A percentile compares a stretch with the other conserved stretches of the same genome.
Conservation (phyloP, 2,797 vertebrate species). For the Brachyrhaphis roseni region DNA sequence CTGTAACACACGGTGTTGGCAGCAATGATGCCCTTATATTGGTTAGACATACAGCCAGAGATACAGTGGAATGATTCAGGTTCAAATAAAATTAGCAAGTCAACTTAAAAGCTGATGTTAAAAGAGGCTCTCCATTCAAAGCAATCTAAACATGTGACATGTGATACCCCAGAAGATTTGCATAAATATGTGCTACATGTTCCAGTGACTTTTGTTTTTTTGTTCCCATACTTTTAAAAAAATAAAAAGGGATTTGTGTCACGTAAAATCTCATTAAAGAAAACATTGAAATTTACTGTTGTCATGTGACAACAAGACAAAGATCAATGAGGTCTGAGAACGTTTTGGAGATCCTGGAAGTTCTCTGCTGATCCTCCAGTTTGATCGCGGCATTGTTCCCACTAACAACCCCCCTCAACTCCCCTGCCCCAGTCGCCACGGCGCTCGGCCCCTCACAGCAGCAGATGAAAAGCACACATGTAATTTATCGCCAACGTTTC, state of each 20-base stretch:
- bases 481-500: conserved; percentile 98
- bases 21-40: neutral
- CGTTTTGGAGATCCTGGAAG: neutral
- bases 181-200: neutral
- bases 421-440: conserved; percentile 67
- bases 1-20: neutral
- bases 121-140: neutral
- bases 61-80: neutral
- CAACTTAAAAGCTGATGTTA: neutral
- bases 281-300: neutral
- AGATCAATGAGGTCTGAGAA: neutral
- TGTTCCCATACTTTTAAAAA: too few species aligned
- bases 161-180: neutral
- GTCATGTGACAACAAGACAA: neutral
- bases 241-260: neutral
- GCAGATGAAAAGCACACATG: conserved; percentile 97
- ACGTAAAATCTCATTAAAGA: neutral
- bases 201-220: neutral
- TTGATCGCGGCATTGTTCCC: conserved; percentile 87
- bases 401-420: conserved; percentile 73
- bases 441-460: conserved; percentile 89
- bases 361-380: conserved; percentile 75
- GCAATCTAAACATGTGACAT: neutral
- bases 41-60: neutral
- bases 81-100: too few species aligned